Conservation (phyloP, 1,140 invertebrate genomes). For the Atta cephalotes region DNA sequence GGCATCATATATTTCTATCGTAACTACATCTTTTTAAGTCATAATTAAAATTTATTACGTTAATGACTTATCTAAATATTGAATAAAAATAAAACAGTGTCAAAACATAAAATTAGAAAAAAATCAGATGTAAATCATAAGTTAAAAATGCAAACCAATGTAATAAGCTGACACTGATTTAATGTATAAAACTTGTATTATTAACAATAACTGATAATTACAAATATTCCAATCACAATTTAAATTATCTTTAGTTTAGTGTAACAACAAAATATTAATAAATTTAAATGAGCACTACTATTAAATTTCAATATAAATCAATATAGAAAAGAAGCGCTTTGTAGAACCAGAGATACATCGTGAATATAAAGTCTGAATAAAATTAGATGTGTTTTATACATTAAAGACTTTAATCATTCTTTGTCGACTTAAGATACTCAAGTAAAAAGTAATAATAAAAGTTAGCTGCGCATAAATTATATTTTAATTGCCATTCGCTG, state of each 20-base stretch:
- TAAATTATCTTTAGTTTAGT: no score
- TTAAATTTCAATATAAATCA: no score
- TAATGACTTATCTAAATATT: background rate
- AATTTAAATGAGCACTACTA: no score
- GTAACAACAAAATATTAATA: no score
- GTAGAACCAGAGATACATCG: no score
- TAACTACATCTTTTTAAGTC: background rate
- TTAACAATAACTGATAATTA: no score
- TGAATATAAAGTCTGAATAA: background rate
- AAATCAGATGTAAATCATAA: no score
- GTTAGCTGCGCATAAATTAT: conserved; percentile 21
- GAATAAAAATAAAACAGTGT: background rate
- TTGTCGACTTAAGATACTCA: background rate
- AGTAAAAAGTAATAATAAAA: conserved; percentile 29
- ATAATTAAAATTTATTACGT: background rate
- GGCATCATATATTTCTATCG: background rate
- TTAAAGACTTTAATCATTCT: conserved; percentile 2
- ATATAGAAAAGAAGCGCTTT: no score
- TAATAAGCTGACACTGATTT: no score
- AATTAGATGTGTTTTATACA: background rate
- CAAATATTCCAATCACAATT: no score
- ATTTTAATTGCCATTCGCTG: conserved; percentile 26
- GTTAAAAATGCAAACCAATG: no score
- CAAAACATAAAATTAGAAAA: background rate
- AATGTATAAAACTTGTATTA: no score